Evolutionary conservation across 1,140 invertebrate species (phyloP).

Genomic region (Cardiocondyla obscurior): DNA sequence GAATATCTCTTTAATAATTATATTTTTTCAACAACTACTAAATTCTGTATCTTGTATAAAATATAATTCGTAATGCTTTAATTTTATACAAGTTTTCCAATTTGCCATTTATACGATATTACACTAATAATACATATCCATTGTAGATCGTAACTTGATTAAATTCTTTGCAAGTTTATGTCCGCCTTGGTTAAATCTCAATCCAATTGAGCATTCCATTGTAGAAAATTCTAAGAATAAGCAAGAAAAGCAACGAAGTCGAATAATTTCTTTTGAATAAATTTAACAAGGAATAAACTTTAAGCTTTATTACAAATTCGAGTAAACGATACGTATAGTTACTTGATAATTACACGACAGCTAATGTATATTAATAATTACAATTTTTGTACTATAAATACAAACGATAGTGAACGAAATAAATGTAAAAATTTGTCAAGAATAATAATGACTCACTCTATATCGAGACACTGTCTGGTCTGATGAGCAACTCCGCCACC

Average conservation of each 20-base stretch:
- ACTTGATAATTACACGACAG: neutral
- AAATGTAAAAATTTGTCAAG: neutral
- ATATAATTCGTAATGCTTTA: neutral
- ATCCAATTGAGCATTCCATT: slow-evolving; percentile 43
- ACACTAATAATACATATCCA: neutral
- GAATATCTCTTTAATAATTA: neutral
- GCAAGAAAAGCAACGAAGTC: neutral
- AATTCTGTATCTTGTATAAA: neutral
- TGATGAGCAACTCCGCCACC: slow-evolving; percentile 94
- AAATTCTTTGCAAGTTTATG: slow-evolving; percentile 45
- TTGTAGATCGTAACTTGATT: slow-evolving; percentile 35
- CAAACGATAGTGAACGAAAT: neutral
- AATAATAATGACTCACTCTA: slow-evolving; percentile 84
- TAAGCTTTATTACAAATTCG: neutral
- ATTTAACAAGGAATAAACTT: slow-evolving; percentile 21
- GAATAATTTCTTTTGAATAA: slow-evolving; percentile 24
- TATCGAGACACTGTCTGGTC: slow-evolving; percentile 87
- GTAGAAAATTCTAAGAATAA: slow-evolving; percentile 9
- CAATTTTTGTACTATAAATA: neutral
- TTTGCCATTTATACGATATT: neutral
- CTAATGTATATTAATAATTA: neutral
- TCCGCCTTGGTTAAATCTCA: slow-evolving; percentile 37
- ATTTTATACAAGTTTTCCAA: neutral
- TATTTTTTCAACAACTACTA: neutral
- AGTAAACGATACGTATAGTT: neutral